Conservation (phyloP, 2,888 invertebrate species). For the Subacronicta megacephala region DNA sequence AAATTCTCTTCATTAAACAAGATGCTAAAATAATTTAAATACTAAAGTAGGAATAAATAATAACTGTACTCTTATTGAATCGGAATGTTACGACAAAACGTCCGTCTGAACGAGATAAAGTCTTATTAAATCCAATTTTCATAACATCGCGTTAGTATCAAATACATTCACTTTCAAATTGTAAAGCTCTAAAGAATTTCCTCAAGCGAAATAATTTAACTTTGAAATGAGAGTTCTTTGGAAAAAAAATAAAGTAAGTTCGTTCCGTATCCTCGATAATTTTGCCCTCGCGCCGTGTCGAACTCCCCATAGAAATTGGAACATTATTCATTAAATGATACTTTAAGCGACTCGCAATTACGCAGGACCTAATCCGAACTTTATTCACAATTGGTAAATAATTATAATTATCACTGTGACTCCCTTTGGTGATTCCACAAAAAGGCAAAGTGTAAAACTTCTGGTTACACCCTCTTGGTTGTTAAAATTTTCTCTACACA, state of each 20-base stretch:
- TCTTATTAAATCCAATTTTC: conserved; percentile 68
- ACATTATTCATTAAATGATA: conserved; percentile 84
- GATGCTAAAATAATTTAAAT: conserved; percentile 27
- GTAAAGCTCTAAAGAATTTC: conserved; percentile 78
- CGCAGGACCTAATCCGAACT: conserved; percentile 75
- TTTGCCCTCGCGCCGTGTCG: conserved; percentile 66
- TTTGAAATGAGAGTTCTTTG: conserved; percentile 73
- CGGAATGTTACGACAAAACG: conserved; percentile 23
- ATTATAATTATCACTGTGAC: conserved; percentile 86
- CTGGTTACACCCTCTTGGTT: conserved; percentile 78
- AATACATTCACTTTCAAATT: conserved; percentile 70
- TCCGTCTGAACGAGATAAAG: conserved; percentile 44
- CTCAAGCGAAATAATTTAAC: conserved; percentile 84
- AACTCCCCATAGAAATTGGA: conserved; percentile 74
- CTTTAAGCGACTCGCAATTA: conserved; percentile 84
- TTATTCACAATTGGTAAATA: conserved; percentile 87
- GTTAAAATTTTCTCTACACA: conserved; percentile 83
- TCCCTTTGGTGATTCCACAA: conserved; percentile 84
- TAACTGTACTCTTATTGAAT: conserved; percentile 36
- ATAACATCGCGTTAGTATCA: conserved; percentile 70
- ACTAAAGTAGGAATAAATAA: conserved; percentile 40
- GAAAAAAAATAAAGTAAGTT: conserved; percentile 79
- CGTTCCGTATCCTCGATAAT: conserved; percentile 71
- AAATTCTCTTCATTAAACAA: background rate
- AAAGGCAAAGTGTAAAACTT: conserved; percentile 86